These are phyloP conservation scores for Athripsodes cinereus DNA, from an alignment of 2,888 invertebrate species.

Conservation along the genomic window DNA sequence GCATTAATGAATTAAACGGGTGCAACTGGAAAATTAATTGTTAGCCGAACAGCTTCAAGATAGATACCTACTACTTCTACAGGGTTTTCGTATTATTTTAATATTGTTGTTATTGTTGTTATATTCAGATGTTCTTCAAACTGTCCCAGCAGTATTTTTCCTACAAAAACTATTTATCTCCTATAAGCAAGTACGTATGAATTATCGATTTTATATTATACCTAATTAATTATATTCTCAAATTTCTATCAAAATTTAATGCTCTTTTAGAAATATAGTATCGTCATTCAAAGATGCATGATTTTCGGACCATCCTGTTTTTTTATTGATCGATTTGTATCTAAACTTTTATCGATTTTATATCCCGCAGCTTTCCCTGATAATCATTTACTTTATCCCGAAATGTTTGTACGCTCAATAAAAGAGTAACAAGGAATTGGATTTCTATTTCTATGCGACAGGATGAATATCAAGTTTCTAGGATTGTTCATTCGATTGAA, in stretches of 20 bases:
- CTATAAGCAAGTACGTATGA: no score
- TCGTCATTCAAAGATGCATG: background rate
- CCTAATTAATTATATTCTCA: no score
- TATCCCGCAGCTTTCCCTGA: background rate
- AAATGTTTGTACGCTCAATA: no score
- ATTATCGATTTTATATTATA: no score
- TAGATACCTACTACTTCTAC: background rate
- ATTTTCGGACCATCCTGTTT: background rate
- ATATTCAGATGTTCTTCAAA: no score
- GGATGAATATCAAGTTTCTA: slow-evolving; percentile 1
- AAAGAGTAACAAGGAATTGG: background rate
- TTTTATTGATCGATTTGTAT: background rate
- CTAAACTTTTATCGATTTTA: background rate
- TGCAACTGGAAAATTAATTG: slow-evolving; percentile 2
- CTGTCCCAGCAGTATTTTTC: no score
- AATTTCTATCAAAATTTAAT: background rate
- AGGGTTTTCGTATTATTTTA: background rate
- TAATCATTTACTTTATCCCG: background rate
- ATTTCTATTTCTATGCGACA: background rate
- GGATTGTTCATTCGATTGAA: background rate
- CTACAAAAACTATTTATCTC: no score
- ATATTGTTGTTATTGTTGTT: no score
- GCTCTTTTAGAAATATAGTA: background rate
- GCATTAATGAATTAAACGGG: background rate
- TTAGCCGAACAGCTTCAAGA: background rate